Evolutionary conservation across 2,797 vertebrate genomes (phyloP), one percentile per base, ranked within the genome.

Genomic region (Esox lucius): DNA sequence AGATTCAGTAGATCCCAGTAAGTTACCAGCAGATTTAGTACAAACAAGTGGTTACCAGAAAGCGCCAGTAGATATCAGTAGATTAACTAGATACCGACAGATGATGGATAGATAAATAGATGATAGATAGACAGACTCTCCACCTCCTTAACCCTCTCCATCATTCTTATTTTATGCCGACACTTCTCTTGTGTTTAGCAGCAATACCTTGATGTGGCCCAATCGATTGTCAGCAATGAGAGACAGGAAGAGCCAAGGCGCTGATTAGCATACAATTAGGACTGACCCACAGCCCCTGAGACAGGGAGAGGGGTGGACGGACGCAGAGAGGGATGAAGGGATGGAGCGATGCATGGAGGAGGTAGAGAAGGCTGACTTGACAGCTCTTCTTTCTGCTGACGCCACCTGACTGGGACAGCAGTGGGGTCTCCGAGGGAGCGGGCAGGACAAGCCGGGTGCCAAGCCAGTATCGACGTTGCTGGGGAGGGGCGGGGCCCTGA

Each of bases 221-320:
- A 91, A 91, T 92, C 86, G 87, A 92, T 91, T 87, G 91, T 89
- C 86, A 91, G 90, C 87, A 88, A 83, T 90, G 90, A 89, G 88
- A 85, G 85, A 86, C 91, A 92, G 80, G 70, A 84, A 61, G 81
- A 78, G 73, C 56, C 87, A 67, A 76, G 78, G 88, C 85, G 89
- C 89, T 89, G 83, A 92, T 93, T 93, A 91, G 90, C 92, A 93
- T 93, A 93, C 90, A 93, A 93, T 93, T 92, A 92, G 90, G 87
- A 90, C 75, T 92, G 91, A 92, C 91, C 92, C 74, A 87, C 81
- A 53, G 86, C 89, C 89, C 89, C 89, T 84, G 87, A 46, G 42
- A 46, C 42, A 46, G 12, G 90, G 89, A 26, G 67, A 46, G 35
- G 53, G 56, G 91, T 82, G 35, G 39, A 42, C 13, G 79, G 81